These are phyloP conservation scores for Ruditapes philippinarum DNA, from an alignment of 1,140 invertebrate species.

Conservation along the genomic window DNA sequence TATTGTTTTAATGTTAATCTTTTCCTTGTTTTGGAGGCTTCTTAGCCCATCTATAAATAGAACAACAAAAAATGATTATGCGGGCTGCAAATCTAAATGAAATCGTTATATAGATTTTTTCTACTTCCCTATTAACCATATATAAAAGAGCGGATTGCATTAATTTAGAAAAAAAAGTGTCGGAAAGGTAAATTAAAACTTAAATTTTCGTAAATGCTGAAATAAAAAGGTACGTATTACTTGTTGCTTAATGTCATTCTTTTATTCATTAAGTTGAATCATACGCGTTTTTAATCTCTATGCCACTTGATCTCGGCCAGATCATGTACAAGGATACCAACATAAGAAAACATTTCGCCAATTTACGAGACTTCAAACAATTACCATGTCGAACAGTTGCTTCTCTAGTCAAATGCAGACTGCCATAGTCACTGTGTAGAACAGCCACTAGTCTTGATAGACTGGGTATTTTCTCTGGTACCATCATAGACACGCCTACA, in stretches of 20 bases:
- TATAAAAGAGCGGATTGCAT: too few species aligned
- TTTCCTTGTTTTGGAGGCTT: slow-evolving; percentile 63
- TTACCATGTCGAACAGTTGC: slow-evolving; percentile 66
- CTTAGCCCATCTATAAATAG: slow-evolving; percentile 56
- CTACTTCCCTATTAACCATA: too few species aligned
- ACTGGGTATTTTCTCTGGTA: slow-evolving; percentile 34
- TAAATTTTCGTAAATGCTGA: too few species aligned
- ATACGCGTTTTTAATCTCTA: background rate
- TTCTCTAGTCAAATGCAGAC: slow-evolving; percentile 64
- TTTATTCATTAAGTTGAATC: too few species aligned
- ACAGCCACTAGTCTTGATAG: slow-evolving; percentile 62
- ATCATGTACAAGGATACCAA: background rate
- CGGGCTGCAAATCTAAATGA: too few species aligned
- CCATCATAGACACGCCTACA: slow-evolving; percentile 67
- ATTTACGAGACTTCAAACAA: background rate
- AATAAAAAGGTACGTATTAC: too few species aligned
- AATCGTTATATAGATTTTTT: too few species aligned
- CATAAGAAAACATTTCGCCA: background rate
- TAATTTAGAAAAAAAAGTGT: too few species aligned
- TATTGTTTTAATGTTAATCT: slow-evolving; percentile 71
- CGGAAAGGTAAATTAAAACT: too few species aligned
- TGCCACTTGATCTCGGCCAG: background rate
- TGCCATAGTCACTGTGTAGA: slow-evolving; percentile 74
- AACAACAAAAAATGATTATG: too few species aligned
- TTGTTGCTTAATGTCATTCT: too few species aligned